These are phyloP conservation scores for Ochropleura plecta DNA, from an alignment of 2,888 invertebrate genomes.

Conservation along the genomic window DNA sequence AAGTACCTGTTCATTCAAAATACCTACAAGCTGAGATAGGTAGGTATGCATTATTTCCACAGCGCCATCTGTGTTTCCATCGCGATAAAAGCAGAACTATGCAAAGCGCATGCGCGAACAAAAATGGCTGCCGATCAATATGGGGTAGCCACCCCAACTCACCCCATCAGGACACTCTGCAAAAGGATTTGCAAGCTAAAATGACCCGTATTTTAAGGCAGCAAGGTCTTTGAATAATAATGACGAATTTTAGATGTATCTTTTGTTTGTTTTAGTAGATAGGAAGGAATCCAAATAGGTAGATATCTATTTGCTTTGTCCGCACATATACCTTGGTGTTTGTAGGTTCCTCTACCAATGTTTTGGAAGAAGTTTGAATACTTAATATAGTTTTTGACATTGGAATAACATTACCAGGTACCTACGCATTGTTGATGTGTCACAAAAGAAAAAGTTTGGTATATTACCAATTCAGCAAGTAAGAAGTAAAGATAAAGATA, in stretches of 20 bases:
- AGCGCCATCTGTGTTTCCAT: slow-evolving; percentile 83
- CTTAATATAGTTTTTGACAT: neutral
- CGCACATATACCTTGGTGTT: slow-evolving; percentile 18
- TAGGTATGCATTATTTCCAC: slow-evolving; percentile 53
- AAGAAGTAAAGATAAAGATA: too few relatives aligned
- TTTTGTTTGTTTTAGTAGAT: slow-evolving; percentile 78
- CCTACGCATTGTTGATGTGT: neutral
- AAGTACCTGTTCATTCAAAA: neutral
- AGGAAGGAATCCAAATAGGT: slow-evolving; percentile 64
- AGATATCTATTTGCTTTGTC: slow-evolving; percentile 49
- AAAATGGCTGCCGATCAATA: slow-evolving; percentile 89
- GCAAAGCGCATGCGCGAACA: slow-evolving; percentile 82
- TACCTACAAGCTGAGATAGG: slow-evolving; percentile 19
- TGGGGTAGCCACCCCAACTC: slow-evolving; percentile 81
- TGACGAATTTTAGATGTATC: slow-evolving; percentile 79
- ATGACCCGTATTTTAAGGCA: slow-evolving; percentile 59
- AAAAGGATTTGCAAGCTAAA: slow-evolving; percentile 66
- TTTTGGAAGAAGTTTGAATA: neutral
- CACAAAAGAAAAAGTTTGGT: too few relatives aligned
- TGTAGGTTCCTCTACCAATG: neutral
- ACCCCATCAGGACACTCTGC: slow-evolving; percentile 73
- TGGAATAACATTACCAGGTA: neutral
- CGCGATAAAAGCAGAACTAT: slow-evolving; percentile 64
- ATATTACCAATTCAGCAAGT: neutral
- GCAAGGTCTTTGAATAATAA: slow-evolving; percentile 67